A percentile compares a stretch with the other conserved stretches of the same genome.
phyloP scores from a whole-genome alignment of 2,797 vertebrate species.

The Propithecus perrieri region DNA sequence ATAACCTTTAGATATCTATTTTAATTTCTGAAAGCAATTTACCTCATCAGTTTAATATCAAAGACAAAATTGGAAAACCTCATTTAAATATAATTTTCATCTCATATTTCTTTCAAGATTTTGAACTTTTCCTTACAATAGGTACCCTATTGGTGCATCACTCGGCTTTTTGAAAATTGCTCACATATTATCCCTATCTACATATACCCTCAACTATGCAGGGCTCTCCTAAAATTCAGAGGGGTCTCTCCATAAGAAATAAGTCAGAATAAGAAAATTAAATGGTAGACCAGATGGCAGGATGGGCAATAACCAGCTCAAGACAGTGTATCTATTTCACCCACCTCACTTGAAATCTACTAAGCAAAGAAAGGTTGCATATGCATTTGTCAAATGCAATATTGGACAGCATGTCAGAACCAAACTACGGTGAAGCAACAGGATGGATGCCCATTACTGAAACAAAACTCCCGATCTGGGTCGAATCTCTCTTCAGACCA shows the following conservation, averaged over 20 bases:
- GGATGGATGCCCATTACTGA: not conserved
- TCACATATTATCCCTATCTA: not conserved
- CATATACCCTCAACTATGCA: not conserved
- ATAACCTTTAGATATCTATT: constrained; percentile 71
- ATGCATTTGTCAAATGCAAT: not conserved
- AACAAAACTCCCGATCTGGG: not conserved
- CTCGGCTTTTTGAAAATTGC: not conserved
- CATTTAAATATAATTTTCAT: constrained; percentile 49
- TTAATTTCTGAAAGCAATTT: constrained; percentile 69
- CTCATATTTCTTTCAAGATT: constrained; percentile 43
- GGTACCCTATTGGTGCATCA: not conserved
- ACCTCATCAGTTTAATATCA: constrained; percentile 50
- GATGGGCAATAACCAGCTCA: not conserved
- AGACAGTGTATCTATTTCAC: not conserved
- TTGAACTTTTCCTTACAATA: not conserved
- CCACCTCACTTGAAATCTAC: not conserved
- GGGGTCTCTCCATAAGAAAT: not conserved
- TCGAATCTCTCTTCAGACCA: not conserved
- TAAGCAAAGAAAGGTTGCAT: not conserved
- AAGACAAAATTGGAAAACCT: constrained; percentile 49
- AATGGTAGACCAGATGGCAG: not conserved
- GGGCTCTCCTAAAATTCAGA: not conserved
- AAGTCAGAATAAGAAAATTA: constrained; percentile 20
- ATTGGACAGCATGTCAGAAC: not conserved
- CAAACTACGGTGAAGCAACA: not conserved